A percentile compares a stretch with the other conserved stretches of the same genome.
Evolutionary conservation across 2,888 invertebrate species (phyloP).

Genomic region (Helleia helle): DNA sequence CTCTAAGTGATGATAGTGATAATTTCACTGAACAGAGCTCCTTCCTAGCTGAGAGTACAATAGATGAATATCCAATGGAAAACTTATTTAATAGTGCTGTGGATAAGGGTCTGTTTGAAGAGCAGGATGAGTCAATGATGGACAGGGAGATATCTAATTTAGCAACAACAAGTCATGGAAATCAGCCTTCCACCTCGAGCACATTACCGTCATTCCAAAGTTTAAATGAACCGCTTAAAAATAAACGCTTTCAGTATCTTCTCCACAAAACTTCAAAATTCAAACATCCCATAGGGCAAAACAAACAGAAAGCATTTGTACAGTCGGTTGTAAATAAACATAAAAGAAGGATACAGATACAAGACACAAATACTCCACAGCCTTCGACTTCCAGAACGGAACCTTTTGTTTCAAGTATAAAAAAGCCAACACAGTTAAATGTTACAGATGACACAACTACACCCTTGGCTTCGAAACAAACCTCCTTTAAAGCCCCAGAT

Average conservation of each 20-base stretch:
- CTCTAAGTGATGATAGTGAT: slow-evolving; percentile 62
- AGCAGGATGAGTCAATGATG: slow-evolving; percentile 64
- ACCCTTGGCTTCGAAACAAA: slow-evolving; percentile 56
- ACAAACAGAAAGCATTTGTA: slow-evolving; percentile 67
- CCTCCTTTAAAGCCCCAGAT: slow-evolving; percentile 46
- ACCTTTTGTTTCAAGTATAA: slow-evolving; percentile 48
- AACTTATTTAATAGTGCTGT: slow-evolving; percentile 66
- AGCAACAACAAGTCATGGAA: slow-evolving; percentile 62
- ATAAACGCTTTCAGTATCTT: slow-evolving; percentile 65
- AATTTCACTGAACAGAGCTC: slow-evolving; percentile 65
- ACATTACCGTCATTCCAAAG: slow-evolving; percentile 60
- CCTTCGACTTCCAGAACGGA: slow-evolving; percentile 61
- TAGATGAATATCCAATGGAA: slow-evolving; percentile 69
- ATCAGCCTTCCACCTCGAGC: slow-evolving; percentile 48
- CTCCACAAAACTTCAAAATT: slow-evolving; percentile 68
- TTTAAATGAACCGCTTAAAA: slow-evolving; percentile 62
- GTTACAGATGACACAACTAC: slow-evolving; percentile 41
- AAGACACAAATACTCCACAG: slow-evolving; percentile 43
- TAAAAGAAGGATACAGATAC: slow-evolving; percentile 58
- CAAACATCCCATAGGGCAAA: slow-evolving; percentile 64
- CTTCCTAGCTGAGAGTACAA: slow-evolving; percentile 62
- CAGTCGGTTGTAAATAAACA: slow-evolving; percentile 69
- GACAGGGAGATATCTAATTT: slow-evolving; percentile 65
- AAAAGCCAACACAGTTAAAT: slow-evolving; percentile 50
- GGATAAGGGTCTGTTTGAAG: slow-evolving; percentile 62